Evolutionary conservation across 2,888 invertebrate genomes (phyloP), one percentile per base, ranked within the genome.

Genomic region (Macaria notata): DNA sequence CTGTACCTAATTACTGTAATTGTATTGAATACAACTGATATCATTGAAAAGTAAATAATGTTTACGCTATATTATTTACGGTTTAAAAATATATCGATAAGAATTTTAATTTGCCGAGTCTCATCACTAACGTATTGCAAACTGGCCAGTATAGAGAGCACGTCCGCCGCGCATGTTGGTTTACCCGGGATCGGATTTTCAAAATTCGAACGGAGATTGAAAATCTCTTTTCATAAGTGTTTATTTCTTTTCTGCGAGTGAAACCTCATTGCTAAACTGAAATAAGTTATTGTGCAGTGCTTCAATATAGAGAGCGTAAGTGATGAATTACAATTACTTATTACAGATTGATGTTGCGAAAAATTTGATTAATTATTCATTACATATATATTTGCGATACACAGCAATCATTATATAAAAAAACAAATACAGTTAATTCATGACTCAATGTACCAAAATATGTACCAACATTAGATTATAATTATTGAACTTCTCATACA

Each of bases 71-170:
- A 6, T 7, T 36, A 7, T 36, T 6, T 7, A 6, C 33, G 33
- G 33, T 36, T 36, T 36, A 36, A 36, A 36, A 36, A 6, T 36
- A 36, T 72, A 78, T 83, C 83, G 84, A 83, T 69, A 75, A 52
- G 9, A 30, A 33, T 19, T 29, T 39, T 45, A 49, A 41, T 62
- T 53, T 49, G 42, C 4, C 30, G 4, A 70, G 68, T 65, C 67
- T 57, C 87, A 73, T 74, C 86, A 66, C 84, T 85, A 83, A 54
- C 59, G 62, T 62, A 66, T 65, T 68, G 75, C 72, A 71, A 76
- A 73, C 72, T 75, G 77, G 79, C 72, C 81, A 86, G 85, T 88
- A 78, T 73, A 81, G 78, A 72, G 71, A 81, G 76, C 66, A 76
- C 81, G 72, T 67, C 69, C 78, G 80, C 66, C 75, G 84, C 75